Base-by-base conservation (phyloP, 2,888 invertebrate genomes). In the Galerucella nymphaeae region DNA sequence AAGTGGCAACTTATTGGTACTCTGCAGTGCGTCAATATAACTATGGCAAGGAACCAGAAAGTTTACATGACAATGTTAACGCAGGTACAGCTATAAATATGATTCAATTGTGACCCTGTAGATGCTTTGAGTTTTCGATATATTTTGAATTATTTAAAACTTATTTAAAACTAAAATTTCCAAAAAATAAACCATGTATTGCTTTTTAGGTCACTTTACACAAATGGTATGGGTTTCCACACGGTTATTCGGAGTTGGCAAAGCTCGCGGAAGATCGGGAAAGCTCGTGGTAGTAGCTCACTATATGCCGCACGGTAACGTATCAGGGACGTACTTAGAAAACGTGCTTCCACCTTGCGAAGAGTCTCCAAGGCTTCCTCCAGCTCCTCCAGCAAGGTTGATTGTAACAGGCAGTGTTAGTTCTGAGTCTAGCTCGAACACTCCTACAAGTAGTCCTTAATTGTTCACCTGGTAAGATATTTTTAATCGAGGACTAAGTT, bases 171-270 rank as follows among this genome's bases (percentile, higher is more conserved):
- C 8, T 6, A 38, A 38, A 38, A 38, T 38, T 8, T 38, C 30
- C 30, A 9, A 38, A 38, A 38, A 38, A 9, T 30, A 30, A 0
- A 30, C 23, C 23, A 30, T 30, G 16, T 53, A 16, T n/a, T 63
- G 77, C 71, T 79, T 84, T 85, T 20, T 86, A 94, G 95, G 95
- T 72, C 95, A 95, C 85, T 96, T 96, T 86, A 94, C 95, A 0
- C 96, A 96, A 87, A 89, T 96, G 85, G 93, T 96, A 30, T 96
- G 96, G 96, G 90, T 91, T 50, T 90, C 89, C 62, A 94, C 93
- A 2, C 90, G 90, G 59, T 90, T 91, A 84, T 91, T 95, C 82
- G 96, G 96, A 2, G 91, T 96, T 1, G 96, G 95, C 9, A 94
- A 94, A 83, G 94, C 95, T 0, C 90, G 92, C 66, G 93, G 93